phyloP scores from a whole-genome alignment of 2,797 vertebrate genomes.

The Anabacerthia variegaticeps region DNA sequence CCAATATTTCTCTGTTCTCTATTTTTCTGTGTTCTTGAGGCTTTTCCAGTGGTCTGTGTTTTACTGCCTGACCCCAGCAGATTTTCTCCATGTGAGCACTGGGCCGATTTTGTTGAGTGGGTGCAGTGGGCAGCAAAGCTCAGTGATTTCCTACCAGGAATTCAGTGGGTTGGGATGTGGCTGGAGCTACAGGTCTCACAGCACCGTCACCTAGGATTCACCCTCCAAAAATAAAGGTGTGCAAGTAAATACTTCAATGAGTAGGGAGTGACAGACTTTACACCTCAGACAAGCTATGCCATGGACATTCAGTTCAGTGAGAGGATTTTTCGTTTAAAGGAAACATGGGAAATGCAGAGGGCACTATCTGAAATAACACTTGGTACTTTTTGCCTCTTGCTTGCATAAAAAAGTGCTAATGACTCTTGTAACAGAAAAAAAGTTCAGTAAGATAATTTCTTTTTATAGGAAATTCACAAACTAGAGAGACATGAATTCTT shows the following conservation, averaged over 20 bases:
- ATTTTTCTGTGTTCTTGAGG: background rate
- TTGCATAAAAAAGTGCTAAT: background rate
- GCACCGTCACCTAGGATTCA: background rate
- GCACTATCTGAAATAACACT: background rate
- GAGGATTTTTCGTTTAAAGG: background rate
- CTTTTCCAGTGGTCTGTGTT: background rate
- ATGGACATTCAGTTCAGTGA: background rate
- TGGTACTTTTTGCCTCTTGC: background rate
- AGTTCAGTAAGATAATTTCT: background rate
- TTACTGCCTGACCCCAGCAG: background rate
- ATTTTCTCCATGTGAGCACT: background rate
- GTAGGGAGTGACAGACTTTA: background rate
- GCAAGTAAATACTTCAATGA: background rate
- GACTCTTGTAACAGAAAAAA: background rate
- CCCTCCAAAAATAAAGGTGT: background rate
- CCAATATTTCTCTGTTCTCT: background rate
- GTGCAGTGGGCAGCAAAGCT: background rate
- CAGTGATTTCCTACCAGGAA: background rate
- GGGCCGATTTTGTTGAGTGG: background rate
- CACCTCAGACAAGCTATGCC: background rate
- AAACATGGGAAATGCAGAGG: background rate
- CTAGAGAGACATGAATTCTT: background rate
- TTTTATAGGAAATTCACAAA: background rate
- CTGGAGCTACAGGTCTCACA: background rate
- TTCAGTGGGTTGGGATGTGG: background rate